phyloP scores from a whole-genome alignment of 2,113 vertebrate species.

The Myiopsitta monachus region DNA sequence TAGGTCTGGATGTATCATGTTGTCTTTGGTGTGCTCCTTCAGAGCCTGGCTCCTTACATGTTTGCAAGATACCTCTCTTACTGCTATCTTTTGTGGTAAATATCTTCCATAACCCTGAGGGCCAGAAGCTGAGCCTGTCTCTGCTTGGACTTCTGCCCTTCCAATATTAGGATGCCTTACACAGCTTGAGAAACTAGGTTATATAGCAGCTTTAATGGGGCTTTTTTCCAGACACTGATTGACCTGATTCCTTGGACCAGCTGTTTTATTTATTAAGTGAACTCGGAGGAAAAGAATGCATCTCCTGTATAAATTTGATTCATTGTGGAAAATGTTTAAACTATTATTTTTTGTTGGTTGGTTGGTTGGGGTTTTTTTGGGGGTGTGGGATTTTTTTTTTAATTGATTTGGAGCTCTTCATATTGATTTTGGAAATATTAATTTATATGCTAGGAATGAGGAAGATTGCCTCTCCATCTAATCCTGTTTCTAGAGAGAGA shows the following conservation, averaged over 20 bases:
- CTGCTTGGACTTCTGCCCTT: constrained; percentile 2
- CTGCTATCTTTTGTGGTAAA: background rate
- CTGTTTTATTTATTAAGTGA: constrained; percentile 56
- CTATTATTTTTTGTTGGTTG: background rate
- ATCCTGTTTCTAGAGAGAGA: constrained; percentile 61
- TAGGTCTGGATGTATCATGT: background rate
- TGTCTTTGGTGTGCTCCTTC: background rate
- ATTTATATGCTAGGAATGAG: constrained; percentile 40
- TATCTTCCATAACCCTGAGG: background rate
- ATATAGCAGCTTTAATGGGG: constrained; percentile 63
- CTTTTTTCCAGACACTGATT: constrained; percentile 67
- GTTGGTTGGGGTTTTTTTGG: background rate
- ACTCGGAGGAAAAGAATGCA: constrained; percentile 1
- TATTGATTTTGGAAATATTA: constrained; percentile 46
- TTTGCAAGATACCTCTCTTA: background rate
- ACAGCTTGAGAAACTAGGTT: constrained; percentile 65
- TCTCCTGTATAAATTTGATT: background rate
- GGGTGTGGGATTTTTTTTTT: background rate
- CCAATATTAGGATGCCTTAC: constrained; percentile 2
- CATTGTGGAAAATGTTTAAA: background rate
- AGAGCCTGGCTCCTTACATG: background rate
- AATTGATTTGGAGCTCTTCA: background rate
- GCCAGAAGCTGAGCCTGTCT: background rate
- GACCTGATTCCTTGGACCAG: constrained; percentile 59
- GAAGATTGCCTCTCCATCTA: constrained; percentile 44